Base-by-base conservation (phyloP, 2,888 invertebrate species). In the Monochamus alternatus region DNA sequence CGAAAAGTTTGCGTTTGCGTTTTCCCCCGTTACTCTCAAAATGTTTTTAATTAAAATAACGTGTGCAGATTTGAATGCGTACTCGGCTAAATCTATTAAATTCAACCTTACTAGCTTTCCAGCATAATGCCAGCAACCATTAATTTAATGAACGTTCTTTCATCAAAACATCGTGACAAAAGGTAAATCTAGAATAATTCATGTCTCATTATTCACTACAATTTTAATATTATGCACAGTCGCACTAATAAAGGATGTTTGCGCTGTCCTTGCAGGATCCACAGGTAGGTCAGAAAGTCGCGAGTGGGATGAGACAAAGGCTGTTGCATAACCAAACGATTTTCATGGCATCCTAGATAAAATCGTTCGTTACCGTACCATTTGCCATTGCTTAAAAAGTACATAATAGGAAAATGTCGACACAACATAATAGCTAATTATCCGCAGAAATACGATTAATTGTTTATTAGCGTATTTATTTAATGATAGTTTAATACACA, bases 221-320 rank as follows among this genome's bases (percentile, higher is more conserved):
- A 58, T 58, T 44, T 62, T 69, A 47, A 69, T 69, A 31, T 69
- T 47, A 69, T 43, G 14, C 9, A 38, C 31, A 14, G 60, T 60
- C 58, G 44, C 43, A 59, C 68, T 14, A 14, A n/a, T 75, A 69
- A 67, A 55, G 55, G 70, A 75, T 67, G 60, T 59, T 71, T 62
- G 64, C 60, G 55, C 3, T 75, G 77, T 79, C 79, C 79, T 79
- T 79, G 77, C 75, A 74, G 73, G 63, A 74, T 52, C 70, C 72
- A 74, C 63, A 79, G 75, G 79, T 79, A 80, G 75, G 78, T 73
- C 63, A 80, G 78, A 80, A 83, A 80, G 81, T 80, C 80, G 81
- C 74, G 78, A 77, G 78, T 82, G 80, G 82, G 81, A 81, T 75
- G 82, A 76, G 74, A 74, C 79, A 44, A 52, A 75, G 73, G 62